Base-by-base conservation (phyloP, 2,797 vertebrate genomes). In the Gymnothorax reevesii region DNA sequence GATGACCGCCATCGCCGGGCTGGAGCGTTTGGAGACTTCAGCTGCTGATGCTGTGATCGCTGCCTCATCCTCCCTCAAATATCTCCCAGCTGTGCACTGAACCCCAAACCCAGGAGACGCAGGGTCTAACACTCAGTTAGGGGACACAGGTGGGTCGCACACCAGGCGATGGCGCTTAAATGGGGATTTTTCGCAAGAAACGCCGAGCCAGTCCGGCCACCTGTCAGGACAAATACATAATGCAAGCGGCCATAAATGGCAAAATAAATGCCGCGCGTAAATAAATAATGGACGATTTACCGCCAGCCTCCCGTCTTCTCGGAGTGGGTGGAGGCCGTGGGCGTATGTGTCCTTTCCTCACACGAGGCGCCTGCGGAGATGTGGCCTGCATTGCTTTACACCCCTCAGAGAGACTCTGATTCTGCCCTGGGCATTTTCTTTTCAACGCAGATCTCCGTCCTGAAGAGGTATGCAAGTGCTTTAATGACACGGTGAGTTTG, bases 401-500 rank as follows among this genome's bases (percentile, higher is more conserved):
- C 88, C 94, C 92, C 92, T 94, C 93, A 9, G 93, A 93, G 94
- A 92, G 94, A 94, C 7, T 4, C 91, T 86, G 86, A 91, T 88
- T 92, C 91, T 60, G 0, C 62, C 89, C 89, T 91, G 89, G 87
- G 89, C 90, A 86, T 85, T 57, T 33, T 84, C 80, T 85, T 92
- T 91, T 42, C 33, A 42, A 42, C 2, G 92, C 91, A 86, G 88
- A 90, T 91, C 4, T 92, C 90, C 79, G 69, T 91, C 91, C 89
- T 88, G 93, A 84, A 49, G 77, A 86, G 89, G 90, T 92, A 88
- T 90, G 90, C 90, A 88, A 89, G 66, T 85, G 85, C 71, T 7
- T 57, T 42, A 7, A 86, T 42, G 33, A 42, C 2, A 25, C 66
- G 9, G 13, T 33, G 59, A 42, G 27, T 87, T 84, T 79, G 86